A percentile compares a stretch with the other conserved stretches of the same genome.
These are phyloP conservation scores for Notothenia rossii DNA, from an alignment of 2,113 vertebrate genomes.

Conservation along the genomic window DNA sequence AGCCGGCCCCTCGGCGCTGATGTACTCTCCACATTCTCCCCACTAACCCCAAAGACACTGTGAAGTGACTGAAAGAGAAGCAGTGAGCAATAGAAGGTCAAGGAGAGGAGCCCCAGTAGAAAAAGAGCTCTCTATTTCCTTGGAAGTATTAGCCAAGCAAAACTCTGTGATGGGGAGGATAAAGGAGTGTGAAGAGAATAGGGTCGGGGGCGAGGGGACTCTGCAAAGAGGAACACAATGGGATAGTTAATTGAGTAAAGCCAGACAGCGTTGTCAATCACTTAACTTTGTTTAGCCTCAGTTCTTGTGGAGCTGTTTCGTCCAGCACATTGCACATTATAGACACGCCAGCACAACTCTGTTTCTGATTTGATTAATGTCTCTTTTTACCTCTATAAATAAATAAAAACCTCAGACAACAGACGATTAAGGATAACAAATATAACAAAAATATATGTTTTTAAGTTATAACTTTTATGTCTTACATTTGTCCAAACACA, in stretches of 20 bases:
- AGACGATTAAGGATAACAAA: neutral
- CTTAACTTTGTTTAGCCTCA: constrained; percentile 92
- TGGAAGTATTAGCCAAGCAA: constrained; percentile 99
- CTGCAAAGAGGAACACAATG: constrained; percentile 96
- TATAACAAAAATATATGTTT: neutral
- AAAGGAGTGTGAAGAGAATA: constrained; percentile 81
- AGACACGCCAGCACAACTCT: constrained; percentile 58
- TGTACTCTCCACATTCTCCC: constrained; percentile 97
- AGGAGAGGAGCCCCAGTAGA: constrained; percentile 95
- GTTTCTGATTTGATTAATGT: constrained; percentile 66
- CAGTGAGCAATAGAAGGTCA: constrained; percentile 98
- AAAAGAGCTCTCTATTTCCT: constrained; percentile 99
- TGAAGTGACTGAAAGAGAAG: constrained; percentile 99
- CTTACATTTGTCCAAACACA: constrained; percentile 4
- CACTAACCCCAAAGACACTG: constrained; percentile 95
- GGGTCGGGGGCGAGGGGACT: constrained; percentile 79
- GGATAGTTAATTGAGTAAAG: constrained; percentile 99
- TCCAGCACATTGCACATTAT: constrained; percentile 73
- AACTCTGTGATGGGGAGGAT: constrained; percentile 89
- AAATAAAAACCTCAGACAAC: neutral
- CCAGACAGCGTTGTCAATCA: constrained; percentile 99
- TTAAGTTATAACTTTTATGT: neutral
- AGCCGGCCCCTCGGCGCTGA: constrained; percentile 96
- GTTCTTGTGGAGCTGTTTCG: constrained; percentile 68
- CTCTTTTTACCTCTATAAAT: constrained; percentile 31